Conservation (phyloP, 2,797 vertebrate species). For the Loriculus beryllinus region DNA sequence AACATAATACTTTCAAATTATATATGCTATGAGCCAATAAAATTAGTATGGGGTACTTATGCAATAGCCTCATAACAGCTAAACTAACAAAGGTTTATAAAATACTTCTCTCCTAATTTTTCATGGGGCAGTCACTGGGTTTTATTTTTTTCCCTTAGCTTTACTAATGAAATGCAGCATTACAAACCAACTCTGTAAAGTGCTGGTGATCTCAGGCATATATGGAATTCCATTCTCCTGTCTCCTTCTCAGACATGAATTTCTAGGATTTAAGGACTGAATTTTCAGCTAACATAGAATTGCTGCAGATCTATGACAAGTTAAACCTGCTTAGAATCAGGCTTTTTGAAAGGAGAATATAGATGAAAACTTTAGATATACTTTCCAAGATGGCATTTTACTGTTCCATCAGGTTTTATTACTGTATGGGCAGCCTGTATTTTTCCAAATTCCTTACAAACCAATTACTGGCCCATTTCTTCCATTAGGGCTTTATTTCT, state of each 20-base stretch:
- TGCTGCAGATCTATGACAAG: neutral
- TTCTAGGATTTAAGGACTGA: neutral
- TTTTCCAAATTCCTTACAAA: neutral
- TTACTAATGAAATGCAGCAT: neutral
- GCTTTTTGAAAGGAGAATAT: neutral
- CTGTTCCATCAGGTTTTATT: neutral
- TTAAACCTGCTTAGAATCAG: accelerated
- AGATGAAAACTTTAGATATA: neutral
- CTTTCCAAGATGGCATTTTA: neutral
- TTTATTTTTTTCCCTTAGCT: neutral
- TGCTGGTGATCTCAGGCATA: neutral
- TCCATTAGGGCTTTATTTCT: neutral
- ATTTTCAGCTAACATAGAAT: neutral
- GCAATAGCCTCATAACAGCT: conserved; percentile 36
- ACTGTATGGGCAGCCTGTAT: neutral
- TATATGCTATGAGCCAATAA: conserved; percentile 43
- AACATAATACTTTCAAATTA: conserved; percentile 57
- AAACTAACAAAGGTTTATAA: conserved; percentile 48
- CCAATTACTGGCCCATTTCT: neutral
- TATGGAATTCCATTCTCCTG: neutral
- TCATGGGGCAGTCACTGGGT: neutral
- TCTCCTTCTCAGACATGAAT: neutral
- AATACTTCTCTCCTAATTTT: conserved; percentile 57
- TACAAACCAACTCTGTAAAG: neutral
- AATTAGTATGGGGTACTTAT: conserved; percentile 38